These are phyloP conservation scores for Montipora capricornis DNA, from an alignment of 64 coral and sea anemone species.

Conservation along the genomic window DNA sequence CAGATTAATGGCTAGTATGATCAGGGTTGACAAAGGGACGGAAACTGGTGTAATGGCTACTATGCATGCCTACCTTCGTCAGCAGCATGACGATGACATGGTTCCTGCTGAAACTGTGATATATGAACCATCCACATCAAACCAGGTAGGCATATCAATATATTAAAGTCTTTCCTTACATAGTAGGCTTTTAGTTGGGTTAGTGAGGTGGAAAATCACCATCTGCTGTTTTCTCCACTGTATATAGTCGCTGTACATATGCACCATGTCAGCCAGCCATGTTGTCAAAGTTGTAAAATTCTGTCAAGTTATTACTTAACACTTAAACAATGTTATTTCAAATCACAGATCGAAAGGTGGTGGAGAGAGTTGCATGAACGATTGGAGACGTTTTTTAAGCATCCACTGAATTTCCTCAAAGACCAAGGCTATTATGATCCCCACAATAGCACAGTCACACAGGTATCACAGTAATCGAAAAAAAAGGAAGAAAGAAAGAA, in stretches of 20 bases:
- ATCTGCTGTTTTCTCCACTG: background rate
- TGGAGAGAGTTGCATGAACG: conserved; percentile 54
- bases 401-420: conserved; percentile 50
- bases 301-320: conserved; percentile 26
- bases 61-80: conserved; percentile 2
- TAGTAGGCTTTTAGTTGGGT: background rate
- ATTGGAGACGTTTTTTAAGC: conserved; percentile 59
- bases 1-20: conserved; percentile 33
- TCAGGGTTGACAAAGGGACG: background rate
- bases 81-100: conserved; percentile 8
- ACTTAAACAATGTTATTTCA: conserved; percentile 32
- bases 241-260: background rate
- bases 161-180: conserved; percentile 1
- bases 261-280: background rate
- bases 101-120: conserved; percentile 57
- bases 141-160: conserved; percentile 54
- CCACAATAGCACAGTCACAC: conserved; percentile 25
- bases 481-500: background rate
- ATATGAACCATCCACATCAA: conserved; percentile 70
- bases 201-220: background rate
- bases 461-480: background rate
- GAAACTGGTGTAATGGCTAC: conserved; percentile 9
- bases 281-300: conserved; percentile 26
- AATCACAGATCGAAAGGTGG: conserved; percentile 61
- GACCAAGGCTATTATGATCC: conserved; percentile 73